A percentile compares a stretch with the other conserved stretches of the same genome.
phyloP scores from a whole-genome alignment of 2,113 vertebrate species.

The Apeltes quadracus region DNA sequence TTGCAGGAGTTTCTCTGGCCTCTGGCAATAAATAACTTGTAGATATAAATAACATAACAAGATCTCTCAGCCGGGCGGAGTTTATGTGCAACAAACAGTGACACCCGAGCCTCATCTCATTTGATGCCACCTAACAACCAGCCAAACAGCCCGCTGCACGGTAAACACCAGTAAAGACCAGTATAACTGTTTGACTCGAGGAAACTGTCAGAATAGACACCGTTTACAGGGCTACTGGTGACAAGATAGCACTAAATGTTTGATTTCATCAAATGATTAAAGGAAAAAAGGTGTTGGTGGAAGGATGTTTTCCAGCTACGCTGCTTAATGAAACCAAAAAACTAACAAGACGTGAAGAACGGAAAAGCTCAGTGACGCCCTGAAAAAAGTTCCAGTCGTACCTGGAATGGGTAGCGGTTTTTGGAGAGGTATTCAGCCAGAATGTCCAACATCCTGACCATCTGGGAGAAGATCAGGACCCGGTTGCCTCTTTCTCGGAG shows the following conservation, averaged over 20 bases:
- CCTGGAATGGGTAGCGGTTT: conserved; percentile 97
- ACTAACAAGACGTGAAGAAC: neutral
- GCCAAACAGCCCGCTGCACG: conserved; percentile 3
- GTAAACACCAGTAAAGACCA: conserved; percentile 37
- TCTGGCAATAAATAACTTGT: conserved; percentile 76
- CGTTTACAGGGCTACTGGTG: neutral
- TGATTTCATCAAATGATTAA: neutral
- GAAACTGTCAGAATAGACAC: neutral
- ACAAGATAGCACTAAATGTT: neutral
- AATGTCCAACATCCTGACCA: conserved; percentile 99
- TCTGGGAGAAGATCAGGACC: conserved; percentile 99
- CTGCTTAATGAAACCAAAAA: neutral
- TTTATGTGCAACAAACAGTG: conserved; percentile 63
- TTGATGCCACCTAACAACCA: conserved; percentile 13
- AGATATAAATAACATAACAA: conserved; percentile 86
- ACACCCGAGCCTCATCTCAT: conserved; percentile 60
- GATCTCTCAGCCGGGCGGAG: conserved; percentile 49
- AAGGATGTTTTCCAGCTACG: neutral
- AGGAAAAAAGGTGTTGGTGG: too few species aligned
- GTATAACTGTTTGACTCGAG: neutral
- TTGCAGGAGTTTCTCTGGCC: conserved; percentile 42
- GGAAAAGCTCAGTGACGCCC: neutral
- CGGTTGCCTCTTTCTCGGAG: conserved; percentile 93
- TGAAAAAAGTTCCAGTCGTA: conserved; percentile 51
- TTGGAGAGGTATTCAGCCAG: conserved; percentile 94